Evolutionary conservation across 2,797 vertebrate species (phyloP).

Genomic region (Tauraco hartlaubi): DNA sequence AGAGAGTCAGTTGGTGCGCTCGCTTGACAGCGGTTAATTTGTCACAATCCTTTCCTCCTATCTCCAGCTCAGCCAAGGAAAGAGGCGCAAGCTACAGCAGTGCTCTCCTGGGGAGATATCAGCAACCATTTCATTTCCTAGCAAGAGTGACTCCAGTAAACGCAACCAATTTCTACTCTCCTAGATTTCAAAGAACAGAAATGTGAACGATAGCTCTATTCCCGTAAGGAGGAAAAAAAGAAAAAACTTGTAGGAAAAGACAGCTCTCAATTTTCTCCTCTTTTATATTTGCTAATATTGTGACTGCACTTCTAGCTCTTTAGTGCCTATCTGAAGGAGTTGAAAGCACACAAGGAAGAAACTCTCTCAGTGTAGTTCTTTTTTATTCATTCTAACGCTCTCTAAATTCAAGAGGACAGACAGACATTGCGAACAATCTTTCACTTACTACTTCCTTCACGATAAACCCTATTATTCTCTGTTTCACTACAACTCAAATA

Average conservation of each 20-base stretch:
- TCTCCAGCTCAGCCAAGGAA: background rate
- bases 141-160: background rate
- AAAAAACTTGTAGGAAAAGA: background rate
- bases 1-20: background rate
- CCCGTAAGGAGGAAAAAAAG: rapidly evolving
- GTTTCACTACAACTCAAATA: background rate
- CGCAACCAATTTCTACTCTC: background rate
- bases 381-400: background rate
- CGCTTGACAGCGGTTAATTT: rapidly evolving
- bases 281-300: background rate
- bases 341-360: background rate
- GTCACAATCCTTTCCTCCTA: background rate
- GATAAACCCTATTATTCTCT: background rate
- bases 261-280: background rate
- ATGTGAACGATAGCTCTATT: background rate
- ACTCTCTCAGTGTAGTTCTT: background rate
- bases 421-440: background rate
- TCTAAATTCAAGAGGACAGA: slow-evolving; percentile 4
- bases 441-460: background rate
- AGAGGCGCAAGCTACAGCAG: background rate
- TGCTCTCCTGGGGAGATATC: background rate
- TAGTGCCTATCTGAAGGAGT: background rate
- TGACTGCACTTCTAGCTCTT: background rate
- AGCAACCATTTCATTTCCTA: background rate
- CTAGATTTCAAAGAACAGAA: background rate